phyloP scores from a whole-genome alignment of 2,888 invertebrate species.

The Xiphydria camelus region DNA sequence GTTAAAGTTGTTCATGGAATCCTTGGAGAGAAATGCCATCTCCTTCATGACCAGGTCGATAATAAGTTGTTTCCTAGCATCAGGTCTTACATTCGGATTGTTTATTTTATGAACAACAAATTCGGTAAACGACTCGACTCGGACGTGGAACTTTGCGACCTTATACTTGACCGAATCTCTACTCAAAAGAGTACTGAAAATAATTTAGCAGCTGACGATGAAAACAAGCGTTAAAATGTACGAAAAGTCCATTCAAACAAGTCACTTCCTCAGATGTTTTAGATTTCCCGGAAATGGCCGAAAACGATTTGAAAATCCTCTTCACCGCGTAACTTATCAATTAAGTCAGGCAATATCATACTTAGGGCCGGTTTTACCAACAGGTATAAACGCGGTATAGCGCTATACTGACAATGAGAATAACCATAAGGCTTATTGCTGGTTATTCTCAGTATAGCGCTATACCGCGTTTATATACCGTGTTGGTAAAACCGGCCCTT shows the following conservation, averaged over 20 bases:
- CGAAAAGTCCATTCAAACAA: constrained; percentile 7
- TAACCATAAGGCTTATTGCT: no score
- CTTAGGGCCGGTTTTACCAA: no score
- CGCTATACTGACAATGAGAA: no score
- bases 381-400: no score
- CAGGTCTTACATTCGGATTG: constrained; percentile 15
- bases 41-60: constrained; percentile 22
- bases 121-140: constrained; percentile 20
- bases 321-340: no score
- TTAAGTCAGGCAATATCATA: no score
- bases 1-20: constrained; percentile 30
- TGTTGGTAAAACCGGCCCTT: no score
- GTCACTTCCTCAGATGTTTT: no score
- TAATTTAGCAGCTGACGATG: constrained; percentile 7
- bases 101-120: constrained; percentile 20
- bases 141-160: background rate
- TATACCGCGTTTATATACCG: no score
- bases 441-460: no score
- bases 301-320: no score
- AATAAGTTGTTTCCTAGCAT: constrained; percentile 20
- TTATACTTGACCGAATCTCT: constrained; percentile 4
- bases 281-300: no score
- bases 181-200: background rate
- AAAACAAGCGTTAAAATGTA: background rate
- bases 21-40: constrained; percentile 23